Percentiles rank a stretch among this genome's conserved stretches.
Evolutionary conservation across 2,797 vertebrate genomes (phyloP).

Genomic region (Spinus olivaceus): DNA sequence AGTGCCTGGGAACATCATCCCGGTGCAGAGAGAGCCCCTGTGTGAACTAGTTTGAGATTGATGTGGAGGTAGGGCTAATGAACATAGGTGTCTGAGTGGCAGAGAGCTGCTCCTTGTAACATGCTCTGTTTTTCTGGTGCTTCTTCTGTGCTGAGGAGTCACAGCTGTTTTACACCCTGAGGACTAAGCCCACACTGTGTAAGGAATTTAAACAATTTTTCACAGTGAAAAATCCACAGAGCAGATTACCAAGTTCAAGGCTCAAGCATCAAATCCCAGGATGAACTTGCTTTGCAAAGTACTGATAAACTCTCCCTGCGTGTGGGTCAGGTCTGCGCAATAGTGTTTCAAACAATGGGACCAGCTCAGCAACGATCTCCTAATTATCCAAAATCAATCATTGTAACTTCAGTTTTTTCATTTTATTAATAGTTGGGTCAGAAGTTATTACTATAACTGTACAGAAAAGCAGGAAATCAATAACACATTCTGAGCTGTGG

Average conservation of each 20-base stretch:
- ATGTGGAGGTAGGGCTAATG: fast-evolving
- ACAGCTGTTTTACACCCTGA: not conserved
- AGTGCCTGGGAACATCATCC: fast-evolving
- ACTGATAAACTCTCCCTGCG: not conserved
- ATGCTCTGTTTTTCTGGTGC: fast-evolving
- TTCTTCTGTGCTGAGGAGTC: not conserved
- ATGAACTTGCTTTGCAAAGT: not conserved
- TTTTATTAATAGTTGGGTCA: not conserved
- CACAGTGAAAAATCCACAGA: not conserved
- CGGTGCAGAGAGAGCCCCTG: fast-evolving
- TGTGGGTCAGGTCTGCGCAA: not conserved
- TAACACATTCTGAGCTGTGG: not conserved
- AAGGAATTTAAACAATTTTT: not conserved
- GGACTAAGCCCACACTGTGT: fast-evolving
- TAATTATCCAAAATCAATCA: not conserved
- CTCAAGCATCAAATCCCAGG: not conserved
- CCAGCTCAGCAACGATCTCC: not conserved
- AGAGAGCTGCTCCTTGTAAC: not conserved
- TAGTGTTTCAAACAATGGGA: not conserved
- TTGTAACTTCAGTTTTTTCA: not conserved
- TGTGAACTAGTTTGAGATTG: fast-evolving
- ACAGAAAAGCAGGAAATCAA: not conserved
- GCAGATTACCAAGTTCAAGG: not conserved
- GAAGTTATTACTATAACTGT: not conserved
- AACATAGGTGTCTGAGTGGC: not conserved